A percentile compares a stretch with the other conserved stretches of the same genome.
Conservation (phyloP, 2,113 vertebrate species). For the Potamarius usumacintae region DNA sequence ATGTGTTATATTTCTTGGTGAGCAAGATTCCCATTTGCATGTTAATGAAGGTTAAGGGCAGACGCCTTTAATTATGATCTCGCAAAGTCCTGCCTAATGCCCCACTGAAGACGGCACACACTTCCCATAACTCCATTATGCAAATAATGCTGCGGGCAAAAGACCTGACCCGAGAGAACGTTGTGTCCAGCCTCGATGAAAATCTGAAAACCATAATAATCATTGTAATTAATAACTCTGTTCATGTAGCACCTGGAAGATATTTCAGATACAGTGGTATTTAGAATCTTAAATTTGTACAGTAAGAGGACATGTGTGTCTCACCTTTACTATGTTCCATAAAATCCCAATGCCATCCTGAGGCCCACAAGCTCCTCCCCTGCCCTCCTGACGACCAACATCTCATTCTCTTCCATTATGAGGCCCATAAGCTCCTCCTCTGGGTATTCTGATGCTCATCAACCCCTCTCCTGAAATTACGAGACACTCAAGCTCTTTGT, state of each 20-base stretch:
- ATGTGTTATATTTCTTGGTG: constrained; percentile 78
- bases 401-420: not conserved
- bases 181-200: constrained; percentile 68
- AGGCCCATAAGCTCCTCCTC: not conserved
- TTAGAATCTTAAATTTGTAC: not conserved
- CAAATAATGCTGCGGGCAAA: constrained; percentile 82
- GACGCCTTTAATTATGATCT: constrained; percentile 94
- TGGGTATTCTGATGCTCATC: not conserved
- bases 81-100: constrained; percentile 84
- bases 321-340: not conserved
- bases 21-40: constrained; percentile 89
- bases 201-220: constrained; percentile 5
- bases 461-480: not conserved
- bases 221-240: constrained; percentile 6
- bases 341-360: not conserved
- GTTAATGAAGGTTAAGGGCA: constrained; percentile 94
- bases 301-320: not conserved
- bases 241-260: not conserved
- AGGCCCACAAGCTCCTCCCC: not conserved
- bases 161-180: constrained; percentile 77
- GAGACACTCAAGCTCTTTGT: not conserved
- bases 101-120: constrained; percentile 84
- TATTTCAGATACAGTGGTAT: not conserved
- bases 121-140: constrained; percentile 92
- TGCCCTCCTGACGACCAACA: too few relatives aligned